Base-by-base conservation (phyloP, 2,888 invertebrate genomes). In the Cerastis leucographa region DNA sequence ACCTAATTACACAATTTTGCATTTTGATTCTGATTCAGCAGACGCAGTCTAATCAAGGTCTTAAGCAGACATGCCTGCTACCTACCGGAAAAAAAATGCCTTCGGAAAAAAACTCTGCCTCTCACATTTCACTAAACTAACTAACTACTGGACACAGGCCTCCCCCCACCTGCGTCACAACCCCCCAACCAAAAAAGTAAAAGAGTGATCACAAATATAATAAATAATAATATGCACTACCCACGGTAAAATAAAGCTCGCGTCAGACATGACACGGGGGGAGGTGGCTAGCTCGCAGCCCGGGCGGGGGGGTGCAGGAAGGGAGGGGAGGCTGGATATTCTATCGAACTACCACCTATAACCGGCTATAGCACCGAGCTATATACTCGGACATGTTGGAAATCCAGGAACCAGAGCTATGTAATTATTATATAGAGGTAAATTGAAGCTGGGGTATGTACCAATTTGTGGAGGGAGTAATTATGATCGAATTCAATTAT, bases 271-370 rank as follows among this genome's bases (percentile, higher is more conserved):
- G 81, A 73, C 82, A 73, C 42, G 73, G 70, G 70, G 71, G 81
- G 85, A 67, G 85, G 83, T 81, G 85, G 81, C 83, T 84, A 80
- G 80, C 84, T 70, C 74, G 81, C 70, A 51, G 59, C 82, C 83
- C 82, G 83, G 82, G 59, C 82, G 78, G 83, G 83, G 82, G 59
- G 71, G 29, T 59, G 61, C 54, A n/a, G 51, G 67, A 40, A 8
- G 40, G 42, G 35, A 3, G 59, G 59, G 61, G 61, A 54, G 40
- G 35, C 61, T 81, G 85, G 82, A 82, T 83, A 85, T 82, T 82
- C 83, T 82, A 83, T 83, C 83, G 83, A 83, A 83, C 82, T 80
- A 54, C 66, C 67, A 78, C 74, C 84, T 81, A 84, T 82, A 81
- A 54, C 78, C 51, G 25, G 67, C 71, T 75, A 71, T 67, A 76